Percentiles rank a stretch among this genome's conserved stretches.
Evolutionary conservation across 1,140 invertebrate species (phyloP).

Genomic region (Protaetia brevitarsis): DNA sequence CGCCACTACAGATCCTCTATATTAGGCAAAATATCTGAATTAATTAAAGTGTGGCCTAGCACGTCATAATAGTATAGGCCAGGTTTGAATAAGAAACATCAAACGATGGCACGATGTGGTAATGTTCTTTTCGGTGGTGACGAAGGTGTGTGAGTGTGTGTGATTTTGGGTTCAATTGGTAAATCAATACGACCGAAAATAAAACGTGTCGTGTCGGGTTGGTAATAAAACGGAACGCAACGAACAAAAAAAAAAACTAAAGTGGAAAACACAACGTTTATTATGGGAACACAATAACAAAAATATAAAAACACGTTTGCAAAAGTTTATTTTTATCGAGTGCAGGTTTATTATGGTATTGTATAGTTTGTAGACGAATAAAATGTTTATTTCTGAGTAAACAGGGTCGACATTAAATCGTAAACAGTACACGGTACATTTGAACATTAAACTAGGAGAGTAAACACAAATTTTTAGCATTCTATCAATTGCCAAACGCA

Average conservation of each 20-base stretch:
- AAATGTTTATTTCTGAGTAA: neutral
- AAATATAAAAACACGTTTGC: neutral
- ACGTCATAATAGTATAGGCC: conserved; percentile 25
- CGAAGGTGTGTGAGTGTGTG: neutral
- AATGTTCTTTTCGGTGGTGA: neutral
- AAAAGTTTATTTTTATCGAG: neutral
- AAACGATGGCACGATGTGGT: conserved; percentile 3
- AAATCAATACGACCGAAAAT: neutral
- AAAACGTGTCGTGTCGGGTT: neutral
- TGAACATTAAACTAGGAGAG: too few species aligned
- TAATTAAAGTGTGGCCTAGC: conserved; percentile 1
- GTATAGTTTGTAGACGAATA: neutral
- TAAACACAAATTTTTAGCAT: too few species aligned
- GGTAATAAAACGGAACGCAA: neutral
- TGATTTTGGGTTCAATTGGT: neutral
- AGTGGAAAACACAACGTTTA: neutral
- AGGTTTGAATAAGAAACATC: conserved; percentile 16
- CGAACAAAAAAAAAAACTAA: neutral
- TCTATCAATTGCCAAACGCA: too few species aligned
- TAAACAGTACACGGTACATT: neutral
- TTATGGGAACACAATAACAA: neutral
- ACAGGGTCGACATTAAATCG: too few species aligned
- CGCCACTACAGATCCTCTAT: conserved; percentile 20
- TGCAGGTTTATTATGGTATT: neutral
- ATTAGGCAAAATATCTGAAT: neutral